phyloP scores from a whole-genome alignment of 2,888 invertebrate species.

The Drosophila fulvimacula region DNA sequence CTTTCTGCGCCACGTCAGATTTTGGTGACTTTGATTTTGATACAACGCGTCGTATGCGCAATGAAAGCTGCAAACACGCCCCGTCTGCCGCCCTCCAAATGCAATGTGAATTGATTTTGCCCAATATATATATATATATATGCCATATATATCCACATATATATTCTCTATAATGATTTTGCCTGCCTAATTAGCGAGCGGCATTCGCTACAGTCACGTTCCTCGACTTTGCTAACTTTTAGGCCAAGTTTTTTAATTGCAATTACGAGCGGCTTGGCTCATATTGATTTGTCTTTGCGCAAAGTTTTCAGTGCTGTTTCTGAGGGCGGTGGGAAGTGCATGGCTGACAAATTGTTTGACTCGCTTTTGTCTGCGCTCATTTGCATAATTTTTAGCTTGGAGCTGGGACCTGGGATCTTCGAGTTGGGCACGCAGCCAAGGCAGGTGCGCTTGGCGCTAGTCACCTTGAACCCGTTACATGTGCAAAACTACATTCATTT shows the following conservation, averaged over 20 bases:
- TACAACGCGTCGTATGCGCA: conserved; percentile 40
- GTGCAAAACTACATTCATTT: conserved; percentile 51
- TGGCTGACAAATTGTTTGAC: conserved; percentile 68
- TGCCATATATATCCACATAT: too few species aligned
- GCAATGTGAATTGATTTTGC: conserved; percentile 27
- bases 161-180: conserved; percentile 56
- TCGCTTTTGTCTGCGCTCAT: conserved; percentile 41
- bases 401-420: conserved; percentile 31
- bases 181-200: conserved; percentile 52
- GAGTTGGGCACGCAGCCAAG: conserved; percentile 19
- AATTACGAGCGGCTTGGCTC: conserved; percentile 27
- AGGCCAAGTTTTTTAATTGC: conserved; percentile 67
- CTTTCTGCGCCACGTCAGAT: conserved; percentile 35
- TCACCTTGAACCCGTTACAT: conserved; percentile 68
- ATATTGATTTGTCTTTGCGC: conserved; percentile 62
- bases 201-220: conserved; percentile 51
- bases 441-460: conserved; percentile 38
- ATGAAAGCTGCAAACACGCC: conserved; percentile 15
- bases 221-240: conserved; percentile 33
- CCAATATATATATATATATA: background rate
- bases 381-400: conserved; percentile 67
- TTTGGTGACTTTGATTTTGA: conserved; percentile 52
- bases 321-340: background rate
- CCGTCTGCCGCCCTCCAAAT: conserved; percentile 26
- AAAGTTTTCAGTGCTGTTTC: conserved; percentile 42